These are phyloP conservation scores for Neogobius melanostomus DNA, from an alignment of 2,113 vertebrate species.

Conservation along the genomic window DNA sequence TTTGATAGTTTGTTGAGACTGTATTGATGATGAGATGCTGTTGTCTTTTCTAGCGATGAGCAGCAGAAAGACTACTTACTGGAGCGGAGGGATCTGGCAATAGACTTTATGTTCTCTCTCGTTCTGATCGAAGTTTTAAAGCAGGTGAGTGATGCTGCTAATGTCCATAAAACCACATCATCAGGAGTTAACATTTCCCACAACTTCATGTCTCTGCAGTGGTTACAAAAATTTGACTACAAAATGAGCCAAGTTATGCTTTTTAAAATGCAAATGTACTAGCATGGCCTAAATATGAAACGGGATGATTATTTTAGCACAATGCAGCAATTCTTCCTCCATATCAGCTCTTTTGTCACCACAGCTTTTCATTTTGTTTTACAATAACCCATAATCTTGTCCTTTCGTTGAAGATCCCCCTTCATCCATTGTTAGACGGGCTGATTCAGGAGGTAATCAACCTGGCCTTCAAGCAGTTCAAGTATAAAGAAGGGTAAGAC, in stretches of 20 bases:
- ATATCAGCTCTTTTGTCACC: background rate
- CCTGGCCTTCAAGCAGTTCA: slow-evolving; percentile 98
- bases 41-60: slow-evolving; percentile 82
- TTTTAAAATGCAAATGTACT: slow-evolving; percentile 10
- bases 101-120: slow-evolving; percentile 98
- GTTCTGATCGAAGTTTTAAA: slow-evolving; percentile 98
- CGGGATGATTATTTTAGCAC: background rate
- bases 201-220: background rate
- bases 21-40: background rate
- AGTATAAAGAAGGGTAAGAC: slow-evolving; percentile 96
- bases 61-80: slow-evolving; percentile 97
- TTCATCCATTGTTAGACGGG: slow-evolving; percentile 95
- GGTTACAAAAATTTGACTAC: background rate
- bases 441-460: slow-evolving; percentile 98
- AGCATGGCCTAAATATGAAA: slow-evolving; percentile 1
- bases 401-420: slow-evolving; percentile 84
- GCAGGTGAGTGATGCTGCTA: slow-evolving; percentile 79
- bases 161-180: background rate
- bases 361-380: background rate
- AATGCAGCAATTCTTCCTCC: background rate
- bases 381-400: background rate
- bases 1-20: too few species aligned
- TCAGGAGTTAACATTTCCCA: background rate
- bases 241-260: background rate
- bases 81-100: slow-evolving; percentile 97